A percentile compares a stretch with the other conserved stretches of the same genome.
phyloP scores from a whole-genome alignment of 2,113 vertebrate species.

The Heliornis fulica region DNA sequence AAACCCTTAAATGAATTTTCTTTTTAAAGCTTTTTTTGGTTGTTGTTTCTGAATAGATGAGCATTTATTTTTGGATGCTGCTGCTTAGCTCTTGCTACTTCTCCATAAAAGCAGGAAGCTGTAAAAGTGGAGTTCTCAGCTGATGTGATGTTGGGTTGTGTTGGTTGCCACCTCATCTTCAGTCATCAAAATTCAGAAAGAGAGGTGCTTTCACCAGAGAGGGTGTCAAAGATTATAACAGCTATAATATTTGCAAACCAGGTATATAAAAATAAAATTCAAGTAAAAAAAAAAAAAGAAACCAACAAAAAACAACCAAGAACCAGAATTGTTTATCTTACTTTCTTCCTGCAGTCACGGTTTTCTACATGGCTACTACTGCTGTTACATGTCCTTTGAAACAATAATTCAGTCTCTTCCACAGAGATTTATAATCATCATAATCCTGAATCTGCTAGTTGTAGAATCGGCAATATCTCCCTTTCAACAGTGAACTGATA shows the following conservation, averaged over 20 bases:
- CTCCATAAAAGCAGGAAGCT: background rate
- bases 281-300: background rate
- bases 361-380: background rate
- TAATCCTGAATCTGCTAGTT: background rate
- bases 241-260: background rate
- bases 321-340: background rate
- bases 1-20: background rate
- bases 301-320: too few species aligned
- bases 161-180: background rate
- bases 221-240: background rate
- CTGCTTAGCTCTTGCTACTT: background rate
- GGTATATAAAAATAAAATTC: background rate
- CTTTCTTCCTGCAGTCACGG: background rate
- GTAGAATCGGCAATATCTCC: background rate
- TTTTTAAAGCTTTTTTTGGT: conserved; percentile 14
- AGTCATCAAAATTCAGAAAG: background rate
- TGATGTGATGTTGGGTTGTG: background rate
- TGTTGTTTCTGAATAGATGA: background rate
- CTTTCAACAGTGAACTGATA: background rate
- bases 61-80: conserved; percentile 27
- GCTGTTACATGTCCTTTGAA: background rate
- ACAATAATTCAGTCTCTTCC: background rate
- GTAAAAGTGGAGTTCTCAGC: background rate
- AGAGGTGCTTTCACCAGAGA: background rate
- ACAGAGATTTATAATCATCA: background rate